phyloP scores from a whole-genome alignment of 1,140 invertebrate genomes.

The Spodoptera frugiperda region DNA sequence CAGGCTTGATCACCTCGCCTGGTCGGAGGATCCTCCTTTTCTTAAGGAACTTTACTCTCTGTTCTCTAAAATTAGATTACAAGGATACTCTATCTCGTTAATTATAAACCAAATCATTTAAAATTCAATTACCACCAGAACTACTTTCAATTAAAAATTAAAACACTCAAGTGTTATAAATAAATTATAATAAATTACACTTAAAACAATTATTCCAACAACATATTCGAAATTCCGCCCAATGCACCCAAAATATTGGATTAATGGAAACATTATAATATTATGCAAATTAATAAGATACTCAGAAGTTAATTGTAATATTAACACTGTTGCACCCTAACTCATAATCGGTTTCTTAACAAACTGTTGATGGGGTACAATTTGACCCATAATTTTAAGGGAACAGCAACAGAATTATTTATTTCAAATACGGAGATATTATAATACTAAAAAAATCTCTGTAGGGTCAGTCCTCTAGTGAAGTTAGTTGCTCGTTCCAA shows the following conservation, averaged over 20 bases:
- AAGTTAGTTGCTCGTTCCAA: too few relatives aligned
- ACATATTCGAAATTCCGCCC: background rate
- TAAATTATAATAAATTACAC: constrained; percentile 22
- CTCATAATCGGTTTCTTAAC: constrained; percentile 35
- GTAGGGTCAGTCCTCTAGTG: too few relatives aligned
- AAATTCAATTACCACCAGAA: background rate
- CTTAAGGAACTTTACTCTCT: too few relatives aligned
- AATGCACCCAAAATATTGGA: background rate
- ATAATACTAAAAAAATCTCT: too few relatives aligned
- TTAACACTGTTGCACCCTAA: constrained; percentile 8
- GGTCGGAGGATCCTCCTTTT: too few relatives aligned
- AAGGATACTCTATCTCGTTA: background rate
- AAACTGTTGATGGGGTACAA: constrained; percentile 32
- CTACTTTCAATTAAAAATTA: background rate
- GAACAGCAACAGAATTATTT: too few relatives aligned
- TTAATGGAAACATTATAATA: background rate
- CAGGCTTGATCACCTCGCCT: too few relatives aligned
- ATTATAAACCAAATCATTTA: background rate
- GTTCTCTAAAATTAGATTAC: too few relatives aligned
- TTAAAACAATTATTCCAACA: background rate
- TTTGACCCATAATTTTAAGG: constrained; percentile 14
- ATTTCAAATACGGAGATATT: too few relatives aligned
- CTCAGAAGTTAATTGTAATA: background rate
- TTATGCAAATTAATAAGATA: constrained; percentile 41
- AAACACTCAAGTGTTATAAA: constrained; percentile 3